Conservation (phyloP, 2,797 vertebrate species). For the Rhyacichthys aspro region DNA sequence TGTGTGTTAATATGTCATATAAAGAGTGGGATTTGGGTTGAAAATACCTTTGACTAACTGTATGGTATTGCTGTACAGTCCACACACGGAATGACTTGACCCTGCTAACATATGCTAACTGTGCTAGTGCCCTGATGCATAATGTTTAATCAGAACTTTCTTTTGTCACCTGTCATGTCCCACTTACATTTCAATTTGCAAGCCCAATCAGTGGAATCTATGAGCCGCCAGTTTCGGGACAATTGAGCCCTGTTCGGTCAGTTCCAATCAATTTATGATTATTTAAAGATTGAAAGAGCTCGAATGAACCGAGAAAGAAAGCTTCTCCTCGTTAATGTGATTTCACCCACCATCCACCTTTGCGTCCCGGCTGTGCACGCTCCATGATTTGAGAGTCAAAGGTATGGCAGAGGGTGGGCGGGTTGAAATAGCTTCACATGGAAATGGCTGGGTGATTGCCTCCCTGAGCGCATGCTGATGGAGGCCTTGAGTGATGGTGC, state of each 20-base stretch:
- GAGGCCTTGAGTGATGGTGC: conserved; percentile 69
- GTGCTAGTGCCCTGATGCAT: conserved; percentile 65
- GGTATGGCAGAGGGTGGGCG: conserved; percentile 15
- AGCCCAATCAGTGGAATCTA: conserved; percentile 69
- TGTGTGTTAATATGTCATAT: too few species aligned
- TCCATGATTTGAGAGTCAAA: conserved; percentile 73
- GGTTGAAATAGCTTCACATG: conserved; percentile 57
- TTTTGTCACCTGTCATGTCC: conserved; percentile 60
- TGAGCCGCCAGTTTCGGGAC: conserved; percentile 53
- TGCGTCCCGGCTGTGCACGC: conserved; percentile 56
- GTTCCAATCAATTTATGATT: conserved; percentile 54
- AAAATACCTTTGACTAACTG: too few species aligned
- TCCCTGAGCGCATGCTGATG: conserved; percentile 67
- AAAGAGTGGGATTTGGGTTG: too few species aligned
- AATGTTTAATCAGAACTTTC: conserved; percentile 58
- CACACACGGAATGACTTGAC: too few species aligned
- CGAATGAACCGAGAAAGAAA: conserved; percentile 27
- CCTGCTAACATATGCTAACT: conserved; percentile 63
- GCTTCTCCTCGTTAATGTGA: conserved; percentile 52
- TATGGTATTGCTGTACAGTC: too few species aligned
- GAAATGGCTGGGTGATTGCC: conserved; percentile 80
- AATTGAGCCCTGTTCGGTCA: conserved; percentile 55
- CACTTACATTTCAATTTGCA: conserved; percentile 73
- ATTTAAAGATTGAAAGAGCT: conserved; percentile 54
- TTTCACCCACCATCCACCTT: conserved; percentile 54